Base-by-base conservation (phyloP, 2,113 vertebrate species). In the Pachypanchax playfairii region DNA sequence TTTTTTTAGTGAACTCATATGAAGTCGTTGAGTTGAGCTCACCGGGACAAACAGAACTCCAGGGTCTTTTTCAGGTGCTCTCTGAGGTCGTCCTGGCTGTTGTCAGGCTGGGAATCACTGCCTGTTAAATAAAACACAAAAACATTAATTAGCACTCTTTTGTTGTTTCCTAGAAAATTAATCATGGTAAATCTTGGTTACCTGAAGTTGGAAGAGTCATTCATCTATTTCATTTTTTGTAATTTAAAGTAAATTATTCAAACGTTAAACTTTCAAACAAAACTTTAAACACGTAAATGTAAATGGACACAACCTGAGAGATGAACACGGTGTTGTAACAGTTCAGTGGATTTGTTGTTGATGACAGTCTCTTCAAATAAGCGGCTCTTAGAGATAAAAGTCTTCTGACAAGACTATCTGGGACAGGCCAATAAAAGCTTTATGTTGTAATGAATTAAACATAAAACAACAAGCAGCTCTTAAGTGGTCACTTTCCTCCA, bases 31-130 rank as follows among this genome's bases (percentile, higher is more conserved):
- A n/a, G n/a, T n/a, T 1, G 0, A 15, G 65, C 92, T 86, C 90
- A 98, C 97, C 97, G 89, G 70, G 97, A 99, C 33, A 99, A 94
- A 85, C 96, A 99, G 91, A 98, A 98, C 85, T 99, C 97, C 92
- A 99, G 91, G 66, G 96, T 97, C 90, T 96, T 97, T 87, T 98
- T 98, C 90, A 99, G 93, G 67, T 95, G 91, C 87, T 99, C 96
- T 70, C 95, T 90, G 70, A 97, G 88, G 47, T 95, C 93, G 89
- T 98, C 95, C 70, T 88, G 88, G 18, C 65, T 79, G 56, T 57
- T 78, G 43, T 89, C 89, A 22, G 73, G 80, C 53, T 84, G 89
- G 4, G 73, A 22, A 17, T 89, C 88, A n/a, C 55, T 65, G 31
- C 70, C 83, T 84, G 74, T 21, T 15, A 29, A 18, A 60, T 4